phyloP scores from a whole-genome alignment of 2,888 invertebrate species.

The Zeuzera pyrina region DNA sequence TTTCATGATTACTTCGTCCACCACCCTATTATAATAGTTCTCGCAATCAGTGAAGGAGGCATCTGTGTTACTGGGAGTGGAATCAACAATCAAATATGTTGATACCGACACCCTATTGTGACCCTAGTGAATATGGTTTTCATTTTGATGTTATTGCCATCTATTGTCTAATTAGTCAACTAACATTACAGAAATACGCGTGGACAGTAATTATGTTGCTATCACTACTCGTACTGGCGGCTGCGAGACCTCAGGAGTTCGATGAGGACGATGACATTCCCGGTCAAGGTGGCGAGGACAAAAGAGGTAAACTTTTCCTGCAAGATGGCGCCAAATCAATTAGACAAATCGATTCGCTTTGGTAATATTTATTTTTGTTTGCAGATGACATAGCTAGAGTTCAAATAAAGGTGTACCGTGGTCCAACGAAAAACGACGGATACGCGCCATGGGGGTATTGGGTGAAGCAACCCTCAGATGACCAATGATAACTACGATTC shows the following conservation, averaged over 20 bases:
- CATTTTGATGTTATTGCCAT: too few species aligned
- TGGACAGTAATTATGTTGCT: conserved; percentile 33
- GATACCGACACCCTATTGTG: too few species aligned
- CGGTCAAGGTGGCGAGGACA: conserved; percentile 29
- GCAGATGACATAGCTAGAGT: conserved; percentile 75
- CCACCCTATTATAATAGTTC: too few species aligned
- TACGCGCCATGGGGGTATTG: conserved; percentile 83
- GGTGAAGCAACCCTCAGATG: conserved; percentile 80
- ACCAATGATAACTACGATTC: too few species aligned
- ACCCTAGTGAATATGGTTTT: too few species aligned
- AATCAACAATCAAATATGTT: too few species aligned
- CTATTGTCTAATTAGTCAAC: not conserved
- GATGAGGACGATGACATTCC: conserved; percentile 55
- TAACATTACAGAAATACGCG: conserved; percentile 30
- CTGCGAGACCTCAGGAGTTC: conserved; percentile 52
- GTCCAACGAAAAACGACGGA: conserved; percentile 76
- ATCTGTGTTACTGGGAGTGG: too few species aligned
- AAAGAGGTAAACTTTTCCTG: conserved; percentile 34
- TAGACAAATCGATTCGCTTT: too few species aligned
- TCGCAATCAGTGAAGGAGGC: too few species aligned
- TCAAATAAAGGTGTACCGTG: conserved; percentile 83
- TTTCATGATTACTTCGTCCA: too few species aligned
- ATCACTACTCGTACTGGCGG: conserved; percentile 29
- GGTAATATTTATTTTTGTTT: not conserved
- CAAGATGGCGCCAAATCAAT: too few species aligned